Evolutionary conservation across 2,888 invertebrate species (phyloP), one percentile per base, ranked within the genome.

Genomic region (Hydriomena furcata): DNA sequence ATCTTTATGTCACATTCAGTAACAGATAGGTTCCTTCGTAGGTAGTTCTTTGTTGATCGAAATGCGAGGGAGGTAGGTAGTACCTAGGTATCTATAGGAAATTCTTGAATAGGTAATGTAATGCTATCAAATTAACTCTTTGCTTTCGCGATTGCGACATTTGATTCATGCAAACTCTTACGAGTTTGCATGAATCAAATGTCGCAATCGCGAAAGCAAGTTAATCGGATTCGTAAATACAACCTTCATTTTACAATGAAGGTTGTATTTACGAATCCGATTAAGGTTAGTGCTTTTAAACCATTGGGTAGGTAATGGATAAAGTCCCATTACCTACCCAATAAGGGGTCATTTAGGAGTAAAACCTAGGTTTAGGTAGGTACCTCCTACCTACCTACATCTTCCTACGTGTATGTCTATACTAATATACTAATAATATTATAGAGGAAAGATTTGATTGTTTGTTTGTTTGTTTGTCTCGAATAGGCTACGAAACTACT

Each of bases 161-260:
- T 40, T 40, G 28, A 40, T 40, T 12, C 11, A 21, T 17, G 13
- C 11, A 25, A 55, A 37, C 37, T 37, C 37, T n/a, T 12, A 12
- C 13, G 37, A 37, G 37, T 37, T 55, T 25, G 11, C 13, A 17
- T 21, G 11, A 12, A 40, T 40, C 28, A 40, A 40, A 54, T 42
- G 49, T 46, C 37, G 41, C 41, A 38, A 48, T 48, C 17, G 44
- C 35, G 52, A 61, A 52, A 45, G 48, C 45, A 58, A 63, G 67
- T 65, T 66, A 69, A 65, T 65, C 61, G 59, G 58, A 57, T 57
- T n/a, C n/a, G n/a, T n/a, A n/a, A n/a, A n/a, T n/a, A n/a, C n/a
- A n/a, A n/a, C n/a, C n/a, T n/a, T n/a, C n/a, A n/a, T n/a, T n/a
- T n/a, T n/a, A 31, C 24, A 51, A 54, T 13, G 28, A 20, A 28